These are phyloP conservation scores for Microdon myrmicae DNA, from an alignment of 2,888 invertebrate genomes.

Conservation along the genomic window DNA sequence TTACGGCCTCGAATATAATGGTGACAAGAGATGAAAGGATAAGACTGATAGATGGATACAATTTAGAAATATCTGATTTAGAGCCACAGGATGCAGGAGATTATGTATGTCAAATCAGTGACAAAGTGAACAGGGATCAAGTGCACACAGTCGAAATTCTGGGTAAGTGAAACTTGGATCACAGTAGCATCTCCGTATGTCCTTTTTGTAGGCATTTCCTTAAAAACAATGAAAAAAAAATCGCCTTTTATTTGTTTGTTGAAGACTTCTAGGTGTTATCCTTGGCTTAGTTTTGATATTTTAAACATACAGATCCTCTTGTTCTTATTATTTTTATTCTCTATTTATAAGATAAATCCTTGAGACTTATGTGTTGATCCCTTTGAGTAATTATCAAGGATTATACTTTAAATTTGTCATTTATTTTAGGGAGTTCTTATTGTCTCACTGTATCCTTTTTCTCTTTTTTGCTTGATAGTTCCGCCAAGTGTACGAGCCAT, in stretches of 20 bases:
- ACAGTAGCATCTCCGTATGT: constrained; percentile 24
- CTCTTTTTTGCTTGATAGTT: constrained; percentile 62
- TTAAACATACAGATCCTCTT: constrained; percentile 6
- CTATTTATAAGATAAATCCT: constrained; percentile 24
- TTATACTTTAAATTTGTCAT: constrained; percentile 50
- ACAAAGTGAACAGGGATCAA: constrained; percentile 75
- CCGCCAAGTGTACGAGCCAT: constrained; percentile 76
- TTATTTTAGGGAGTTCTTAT: constrained; percentile 35
- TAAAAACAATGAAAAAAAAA: constrained; percentile 14
- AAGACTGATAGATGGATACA: constrained; percentile 76
- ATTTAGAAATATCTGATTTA: constrained; percentile 77
- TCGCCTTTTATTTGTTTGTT: constrained; percentile 9
- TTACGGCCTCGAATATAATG: constrained; percentile 79
- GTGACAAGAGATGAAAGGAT: constrained; percentile 77
- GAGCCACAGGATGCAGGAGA: constrained; percentile 76
- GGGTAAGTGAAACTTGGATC: constrained; percentile 60
- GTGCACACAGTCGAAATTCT: constrained; percentile 79
- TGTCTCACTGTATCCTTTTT: constrained; percentile 8
- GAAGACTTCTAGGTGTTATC: too few relatives aligned
- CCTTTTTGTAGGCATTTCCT: constrained; percentile 23
- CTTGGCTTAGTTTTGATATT: too few relatives aligned
- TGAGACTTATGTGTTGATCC: constrained; percentile 42
- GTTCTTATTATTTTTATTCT: constrained; percentile 9
- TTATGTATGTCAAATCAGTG: constrained; percentile 80
- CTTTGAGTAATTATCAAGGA: constrained; percentile 51